These are phyloP conservation scores for Himalopsyche japonica DNA, from an alignment of 2,888 invertebrate genomes.

Conservation along the genomic window DNA sequence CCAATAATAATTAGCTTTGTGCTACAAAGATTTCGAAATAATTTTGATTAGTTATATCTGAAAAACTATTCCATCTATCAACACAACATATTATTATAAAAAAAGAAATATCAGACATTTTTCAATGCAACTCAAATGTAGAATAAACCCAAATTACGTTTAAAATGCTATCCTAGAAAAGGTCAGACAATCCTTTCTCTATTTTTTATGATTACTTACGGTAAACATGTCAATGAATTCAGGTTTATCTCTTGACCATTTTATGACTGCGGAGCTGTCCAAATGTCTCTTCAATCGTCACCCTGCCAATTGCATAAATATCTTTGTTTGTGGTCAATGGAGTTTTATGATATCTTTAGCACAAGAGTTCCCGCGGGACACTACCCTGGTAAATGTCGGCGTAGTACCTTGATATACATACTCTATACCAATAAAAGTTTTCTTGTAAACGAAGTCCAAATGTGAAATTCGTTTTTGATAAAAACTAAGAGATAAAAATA, in stretches of 20 bases:
- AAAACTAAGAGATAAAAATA: too few species aligned
- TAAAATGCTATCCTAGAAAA: neutral
- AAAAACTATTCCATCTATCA: too few species aligned
- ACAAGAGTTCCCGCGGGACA: neutral
- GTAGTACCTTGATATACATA: neutral
- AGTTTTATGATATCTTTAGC: neutral
- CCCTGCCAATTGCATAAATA: neutral
- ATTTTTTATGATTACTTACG: neutral
- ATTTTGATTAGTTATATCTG: too few species aligned
- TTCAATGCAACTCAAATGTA: neutral
- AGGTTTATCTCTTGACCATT: neutral
- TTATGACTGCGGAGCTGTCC: neutral
- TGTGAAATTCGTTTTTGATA: too few species aligned
- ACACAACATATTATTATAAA: too few species aligned
- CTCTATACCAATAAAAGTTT: neutral
- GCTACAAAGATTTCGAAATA: too few species aligned
- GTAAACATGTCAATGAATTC: neutral
- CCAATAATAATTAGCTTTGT: too few species aligned
- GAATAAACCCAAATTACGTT: neutral
- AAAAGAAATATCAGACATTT: too few species aligned
- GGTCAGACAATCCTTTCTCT: neutral
- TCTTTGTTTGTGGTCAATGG: neutral
- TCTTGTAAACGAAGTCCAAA: neutral
- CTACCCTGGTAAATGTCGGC: neutral
- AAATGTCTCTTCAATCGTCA: neutral